A percentile compares a stretch with the other conserved stretches of the same genome.
Conservation (phyloP, 2,888 invertebrate species). For the Alcis repandata region DNA sequence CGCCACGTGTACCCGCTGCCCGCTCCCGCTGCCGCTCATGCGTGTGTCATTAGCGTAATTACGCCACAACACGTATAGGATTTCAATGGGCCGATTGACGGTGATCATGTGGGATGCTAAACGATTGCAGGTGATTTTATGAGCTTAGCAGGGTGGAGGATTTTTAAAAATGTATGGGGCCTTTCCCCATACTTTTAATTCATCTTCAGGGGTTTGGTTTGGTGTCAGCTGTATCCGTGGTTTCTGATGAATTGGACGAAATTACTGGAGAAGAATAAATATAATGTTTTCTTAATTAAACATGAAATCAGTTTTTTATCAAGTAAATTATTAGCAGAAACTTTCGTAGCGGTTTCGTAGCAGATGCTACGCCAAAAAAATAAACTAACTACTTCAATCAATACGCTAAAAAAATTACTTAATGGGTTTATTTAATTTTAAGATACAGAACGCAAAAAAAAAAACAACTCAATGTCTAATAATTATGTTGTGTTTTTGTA, state of each 20-base stretch:
- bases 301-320: background rate
- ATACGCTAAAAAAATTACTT: too few relatives aligned
- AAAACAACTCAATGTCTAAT: too few relatives aligned
- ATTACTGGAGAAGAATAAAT: background rate
- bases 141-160: conserved; percentile 13
- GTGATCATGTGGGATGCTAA: conserved; percentile 62
- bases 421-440: background rate
- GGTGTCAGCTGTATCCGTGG: background rate
- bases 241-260: background rate
- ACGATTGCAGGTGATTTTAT: conserved; percentile 59
- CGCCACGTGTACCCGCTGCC: conserved; percentile 56
- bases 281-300: too few relatives aligned
- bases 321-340: background rate
- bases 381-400: background rate
- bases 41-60: conserved; percentile 67
- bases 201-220: background rate
- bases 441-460: background rate
- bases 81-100: conserved; percentile 76
- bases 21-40: conserved; percentile 57
- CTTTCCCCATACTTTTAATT: background rate
- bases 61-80: conserved; percentile 67
- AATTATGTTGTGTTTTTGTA: too few relatives aligned
- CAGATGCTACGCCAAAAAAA: conserved; percentile 14
- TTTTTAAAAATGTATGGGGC: background rate
- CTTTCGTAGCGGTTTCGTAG: conserved; percentile 38